Conservation (phyloP, 2,113 vertebrate species). For the Falco punctatus region DNA sequence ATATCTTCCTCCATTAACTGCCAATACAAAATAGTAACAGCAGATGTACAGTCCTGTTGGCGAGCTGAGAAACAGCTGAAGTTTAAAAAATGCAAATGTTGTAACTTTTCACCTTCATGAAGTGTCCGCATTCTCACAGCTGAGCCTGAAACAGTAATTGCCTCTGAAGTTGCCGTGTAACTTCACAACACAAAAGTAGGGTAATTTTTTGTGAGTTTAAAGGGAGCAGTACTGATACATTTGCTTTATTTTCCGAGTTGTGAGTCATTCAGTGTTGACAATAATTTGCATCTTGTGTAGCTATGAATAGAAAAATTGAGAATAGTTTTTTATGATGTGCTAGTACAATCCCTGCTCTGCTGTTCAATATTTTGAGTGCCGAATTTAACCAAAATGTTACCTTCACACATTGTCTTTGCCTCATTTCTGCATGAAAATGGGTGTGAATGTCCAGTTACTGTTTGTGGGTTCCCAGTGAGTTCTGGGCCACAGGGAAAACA, state of each 20-base stretch:
- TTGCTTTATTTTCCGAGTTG: neutral
- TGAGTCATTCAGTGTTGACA: neutral
- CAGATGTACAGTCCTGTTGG: neutral
- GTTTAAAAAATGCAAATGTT: neutral
- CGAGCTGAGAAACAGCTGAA: neutral
- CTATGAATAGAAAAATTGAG: neutral
- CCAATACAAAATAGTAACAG: neutral
- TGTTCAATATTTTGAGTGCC: neutral
- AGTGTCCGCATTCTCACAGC: neutral
- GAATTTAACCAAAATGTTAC: neutral
- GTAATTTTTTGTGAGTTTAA: neutral
- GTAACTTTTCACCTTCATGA: neutral
- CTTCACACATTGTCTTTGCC: neutral
- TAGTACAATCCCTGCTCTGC: neutral
- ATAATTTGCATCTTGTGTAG: neutral
- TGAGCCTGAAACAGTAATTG: neutral
- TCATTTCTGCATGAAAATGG: neutral
- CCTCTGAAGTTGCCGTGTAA: neutral
- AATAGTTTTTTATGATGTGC: neutral
- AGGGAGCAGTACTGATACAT: neutral
- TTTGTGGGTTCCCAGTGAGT: neutral
- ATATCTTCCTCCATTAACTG: neutral
- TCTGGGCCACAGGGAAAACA: slow-evolving; percentile 8
- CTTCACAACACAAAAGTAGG: neutral
- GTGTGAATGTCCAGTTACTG: neutral